Evolutionary conservation across 1,140 invertebrate genomes (phyloP), one percentile per base, ranked within the genome.

Genomic region (Papilio aristodemus): DNA sequence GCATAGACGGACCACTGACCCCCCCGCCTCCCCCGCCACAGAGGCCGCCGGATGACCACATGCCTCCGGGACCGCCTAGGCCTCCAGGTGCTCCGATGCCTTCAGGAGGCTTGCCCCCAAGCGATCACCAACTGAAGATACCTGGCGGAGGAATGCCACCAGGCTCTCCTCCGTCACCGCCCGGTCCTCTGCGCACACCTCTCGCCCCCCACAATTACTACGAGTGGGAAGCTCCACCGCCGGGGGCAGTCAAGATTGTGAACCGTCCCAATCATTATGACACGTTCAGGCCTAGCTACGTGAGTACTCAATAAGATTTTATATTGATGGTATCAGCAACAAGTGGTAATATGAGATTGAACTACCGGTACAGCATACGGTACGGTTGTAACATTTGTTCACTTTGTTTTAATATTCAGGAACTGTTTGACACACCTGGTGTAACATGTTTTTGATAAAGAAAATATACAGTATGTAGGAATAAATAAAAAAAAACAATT

Each of bases 231-330:
- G 0, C 27, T 32, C 78, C 78, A 11, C 76, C 78, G 6, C 75
- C 81, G 0, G 64, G 64, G 0, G 75, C 67, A 0, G 78, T 81
- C 6, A 91, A 91, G 72, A 89, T 91, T 17, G 79, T 89, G 17
- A 90, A 91, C 74, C 64, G 81, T 43, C 81, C 85, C 82, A 84
- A 27, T 80, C 83, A 0, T n/a, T 83, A 90, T 69, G 85, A 89
- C 62, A 85, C 89, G 32, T 86, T 85, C 54, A 90, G 86, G 60
- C 89, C 87, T 0, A 84, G 78, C 27, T 81, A 84, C 63, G 87
- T 87, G 58, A 83, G 82, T 84, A 57, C 10, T 17, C 7, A 4
- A n/a, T 41, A 27, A 59, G 13, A 54, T 50, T 50, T 17, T n/a
- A n/a, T n/a, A n/a, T n/a, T n/a, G n/a, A n/a, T n/a, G n/a, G n/a